Conservation (phyloP, 2,888 invertebrate species). For the Chouioia cunea region DNA sequence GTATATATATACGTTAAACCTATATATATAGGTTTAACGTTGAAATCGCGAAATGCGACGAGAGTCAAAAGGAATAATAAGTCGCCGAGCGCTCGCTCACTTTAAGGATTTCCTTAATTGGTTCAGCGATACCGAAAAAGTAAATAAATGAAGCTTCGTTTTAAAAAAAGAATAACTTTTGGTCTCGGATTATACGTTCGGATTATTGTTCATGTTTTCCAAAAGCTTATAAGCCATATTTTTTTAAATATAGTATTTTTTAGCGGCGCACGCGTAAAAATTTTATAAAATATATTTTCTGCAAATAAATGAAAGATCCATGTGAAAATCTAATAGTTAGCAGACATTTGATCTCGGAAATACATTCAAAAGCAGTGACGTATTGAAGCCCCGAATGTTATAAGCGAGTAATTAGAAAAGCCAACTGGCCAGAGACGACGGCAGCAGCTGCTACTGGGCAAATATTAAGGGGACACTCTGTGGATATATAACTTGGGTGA, state of each 20-base stretch:
- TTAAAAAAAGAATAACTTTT: no score
- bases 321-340: no score
- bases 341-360: no score
- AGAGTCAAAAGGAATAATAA: conserved; percentile 19
- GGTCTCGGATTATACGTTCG: no score
- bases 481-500: conserved; percentile 33
- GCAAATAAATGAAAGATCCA: no score
- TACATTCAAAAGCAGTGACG: no score
- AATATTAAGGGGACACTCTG: conserved; percentile 37
- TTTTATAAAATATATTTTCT: no score
- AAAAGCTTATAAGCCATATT: no score
- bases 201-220: no score
- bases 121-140: background rate
- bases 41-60: background rate
- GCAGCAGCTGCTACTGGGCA: background rate
- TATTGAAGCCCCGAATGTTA: background rate
- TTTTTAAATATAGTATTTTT: no score
- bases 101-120: conserved; percentile 43
- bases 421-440: background rate
- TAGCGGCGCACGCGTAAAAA: no score
- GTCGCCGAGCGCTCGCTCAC: background rate
- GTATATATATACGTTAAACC: background rate
- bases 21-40: background rate
- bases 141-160: no score
- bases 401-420: conserved; percentile 30